phyloP scores from a whole-genome alignment of 2,113 vertebrate genomes.

The Condylura cristata region DNA sequence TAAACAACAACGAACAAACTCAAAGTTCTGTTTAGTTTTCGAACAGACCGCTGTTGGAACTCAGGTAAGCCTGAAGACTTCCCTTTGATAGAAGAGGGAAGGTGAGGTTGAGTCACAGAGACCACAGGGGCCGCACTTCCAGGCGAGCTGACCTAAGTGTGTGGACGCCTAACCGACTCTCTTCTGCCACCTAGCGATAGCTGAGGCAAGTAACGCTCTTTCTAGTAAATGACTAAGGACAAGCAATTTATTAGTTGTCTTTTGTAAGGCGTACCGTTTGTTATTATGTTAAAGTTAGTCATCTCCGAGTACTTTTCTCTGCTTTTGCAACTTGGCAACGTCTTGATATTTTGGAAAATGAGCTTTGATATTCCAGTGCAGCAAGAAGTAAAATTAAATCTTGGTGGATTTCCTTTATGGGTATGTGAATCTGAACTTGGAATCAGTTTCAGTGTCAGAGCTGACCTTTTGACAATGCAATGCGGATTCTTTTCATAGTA shows the following conservation, averaged over 20 bases:
- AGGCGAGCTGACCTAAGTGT: neutral
- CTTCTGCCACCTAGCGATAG: constrained; percentile 58
- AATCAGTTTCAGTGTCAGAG: neutral
- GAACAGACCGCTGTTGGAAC: neutral
- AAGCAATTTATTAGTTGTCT: neutral
- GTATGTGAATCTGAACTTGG: neutral
- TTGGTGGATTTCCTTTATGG: neutral
- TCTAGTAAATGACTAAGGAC: neutral
- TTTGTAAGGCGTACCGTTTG: neutral
- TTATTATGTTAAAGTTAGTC: neutral
- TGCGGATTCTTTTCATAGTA: neutral
- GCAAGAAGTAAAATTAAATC: neutral
- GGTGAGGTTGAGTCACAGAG: neutral
- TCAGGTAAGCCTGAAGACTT: neutral
- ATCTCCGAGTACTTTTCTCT: neutral
- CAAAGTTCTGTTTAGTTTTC: neutral
- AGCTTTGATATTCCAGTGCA: neutral
- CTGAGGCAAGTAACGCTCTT: neutral
- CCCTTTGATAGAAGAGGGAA: neutral
- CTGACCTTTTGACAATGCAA: neutral
- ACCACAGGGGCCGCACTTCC: accelerated
- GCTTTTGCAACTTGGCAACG: neutral
- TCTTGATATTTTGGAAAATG: constrained; percentile 17
- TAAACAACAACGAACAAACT: neutral
- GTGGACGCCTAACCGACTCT: neutral